These are phyloP conservation scores for Agrotis segetum DNA, from an alignment of 2,888 invertebrate species.

Conservation along the genomic window DNA sequence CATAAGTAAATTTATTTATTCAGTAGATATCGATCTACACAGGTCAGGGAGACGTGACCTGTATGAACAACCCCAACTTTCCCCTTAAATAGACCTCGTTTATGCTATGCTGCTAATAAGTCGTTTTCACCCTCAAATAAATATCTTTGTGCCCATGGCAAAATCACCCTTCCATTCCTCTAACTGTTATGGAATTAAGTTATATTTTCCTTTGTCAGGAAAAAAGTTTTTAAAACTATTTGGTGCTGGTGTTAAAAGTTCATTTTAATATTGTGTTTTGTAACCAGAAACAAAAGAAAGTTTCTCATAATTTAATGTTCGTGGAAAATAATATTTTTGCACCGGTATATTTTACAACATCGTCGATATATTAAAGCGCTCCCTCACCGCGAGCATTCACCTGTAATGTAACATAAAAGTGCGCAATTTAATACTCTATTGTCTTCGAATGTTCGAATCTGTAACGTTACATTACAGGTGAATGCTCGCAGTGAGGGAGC, in stretches of 20 bases:
- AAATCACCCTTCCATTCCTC: slow-evolving; percentile 1
- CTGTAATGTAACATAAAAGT: too few relatives aligned
- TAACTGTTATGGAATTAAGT: slow-evolving; percentile 26
- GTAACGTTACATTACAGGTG: too few relatives aligned
- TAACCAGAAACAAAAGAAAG: slow-evolving; percentile 31
- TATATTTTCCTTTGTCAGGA: slow-evolving; percentile 8
- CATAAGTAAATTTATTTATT: slow-evolving; percentile 72
- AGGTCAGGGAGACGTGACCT: slow-evolving; percentile 69
- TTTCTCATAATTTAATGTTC: slow-evolving; percentile 20
- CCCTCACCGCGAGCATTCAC: too few relatives aligned
- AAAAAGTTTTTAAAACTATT: slow-evolving; percentile 23
- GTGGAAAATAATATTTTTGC: slow-evolving; percentile 13
- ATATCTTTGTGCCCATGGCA: slow-evolving; percentile 27
- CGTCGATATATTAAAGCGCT: too few relatives aligned
- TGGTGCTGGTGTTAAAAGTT: slow-evolving; percentile 17
- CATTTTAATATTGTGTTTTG: slow-evolving; percentile 28
- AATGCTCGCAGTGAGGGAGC: too few relatives aligned
- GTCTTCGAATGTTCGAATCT: too few relatives aligned
- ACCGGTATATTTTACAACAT: not conserved
- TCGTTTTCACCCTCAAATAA: slow-evolving; percentile 39
- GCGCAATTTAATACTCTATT: too few relatives aligned
- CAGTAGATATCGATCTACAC: slow-evolving; percentile 71
- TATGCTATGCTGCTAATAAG: slow-evolving; percentile 60
- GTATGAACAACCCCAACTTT: slow-evolving; percentile 59
- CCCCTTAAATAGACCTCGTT: slow-evolving; percentile 53